Percentiles rank a stretch among this genome's conserved stretches.
phyloP scores from a whole-genome alignment of 1,140 invertebrate species.

The Micrasema longulum region DNA sequence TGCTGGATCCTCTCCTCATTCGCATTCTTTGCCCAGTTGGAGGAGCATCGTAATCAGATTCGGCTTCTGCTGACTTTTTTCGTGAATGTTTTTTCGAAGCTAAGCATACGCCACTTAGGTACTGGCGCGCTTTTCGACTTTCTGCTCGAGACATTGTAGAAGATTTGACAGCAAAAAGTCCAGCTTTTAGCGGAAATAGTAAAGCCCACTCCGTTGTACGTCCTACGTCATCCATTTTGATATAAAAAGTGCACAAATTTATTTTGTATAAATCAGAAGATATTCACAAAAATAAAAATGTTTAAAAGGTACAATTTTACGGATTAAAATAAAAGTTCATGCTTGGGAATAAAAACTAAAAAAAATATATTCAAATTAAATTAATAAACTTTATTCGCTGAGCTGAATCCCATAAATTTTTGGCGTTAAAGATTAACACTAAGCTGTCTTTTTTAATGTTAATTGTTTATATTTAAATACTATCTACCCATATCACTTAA shows the following conservation, averaged over 20 bases:
- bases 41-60: constrained; percentile 54
- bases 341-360: not conserved
- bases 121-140: constrained; percentile 51
- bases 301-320: not conserved
- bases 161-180: constrained; percentile 71
- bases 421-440: too few species aligned
- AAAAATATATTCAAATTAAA: not conserved
- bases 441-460: not conserved
- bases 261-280: not conserved
- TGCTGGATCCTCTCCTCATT: constrained; percentile 76
- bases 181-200: constrained; percentile 72
- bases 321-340: not conserved
- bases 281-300: not conserved
- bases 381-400: too few species aligned
- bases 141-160: constrained; percentile 60
- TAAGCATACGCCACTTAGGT: constrained; percentile 24
- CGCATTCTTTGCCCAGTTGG: constrained; percentile 61
- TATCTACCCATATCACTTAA: not conserved
- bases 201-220: constrained; percentile 70
- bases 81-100: constrained; percentile 34
- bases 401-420: not conserved
- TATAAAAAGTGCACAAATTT: not conserved
- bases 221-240: constrained; percentile 53
- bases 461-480: too few species aligned
- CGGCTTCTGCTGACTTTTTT: constrained; percentile 43